A percentile compares a stretch with the other conserved stretches of the same genome.
Conservation (phyloP, 2,888 invertebrate species). For the Conus canariensis region DNA sequence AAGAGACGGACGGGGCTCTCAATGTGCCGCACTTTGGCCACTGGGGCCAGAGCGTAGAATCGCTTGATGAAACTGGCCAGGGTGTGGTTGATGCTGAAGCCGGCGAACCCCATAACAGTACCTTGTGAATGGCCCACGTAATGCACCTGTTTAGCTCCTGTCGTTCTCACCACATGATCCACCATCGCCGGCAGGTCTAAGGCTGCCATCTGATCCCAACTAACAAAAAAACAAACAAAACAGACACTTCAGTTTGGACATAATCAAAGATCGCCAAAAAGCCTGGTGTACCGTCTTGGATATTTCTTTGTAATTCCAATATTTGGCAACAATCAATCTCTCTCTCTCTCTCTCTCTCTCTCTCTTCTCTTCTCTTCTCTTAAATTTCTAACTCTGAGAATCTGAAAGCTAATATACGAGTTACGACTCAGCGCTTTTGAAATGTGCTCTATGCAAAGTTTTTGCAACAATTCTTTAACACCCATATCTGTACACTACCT, state of each 20-base stretch:
- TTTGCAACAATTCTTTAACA: too few species aligned
- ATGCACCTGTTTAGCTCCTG: conserved; percentile 83
- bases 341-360: too few species aligned
- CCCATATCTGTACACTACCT: too few species aligned
- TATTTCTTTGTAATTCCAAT: too few species aligned
- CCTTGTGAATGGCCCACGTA: conserved; percentile 97
- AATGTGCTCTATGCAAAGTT: too few species aligned
- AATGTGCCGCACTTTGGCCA: conserved; percentile 67
- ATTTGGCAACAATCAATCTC: too few species aligned
- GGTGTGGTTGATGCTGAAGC: conserved; percentile 68
- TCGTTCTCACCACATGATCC: conserved; percentile 84
- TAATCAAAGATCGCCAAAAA: too few species aligned
- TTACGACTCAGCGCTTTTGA: too few species aligned
- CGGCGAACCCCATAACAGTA: conserved; percentile 77
- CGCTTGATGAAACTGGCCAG: conserved; percentile 73
- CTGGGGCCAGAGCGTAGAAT: conserved; percentile 79
- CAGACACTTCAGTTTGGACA: not conserved
- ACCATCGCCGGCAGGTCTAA: conserved; percentile 92
- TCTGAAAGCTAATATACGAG: too few species aligned
- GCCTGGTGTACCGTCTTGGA: too few species aligned
- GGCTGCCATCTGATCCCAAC: conserved; percentile 93
- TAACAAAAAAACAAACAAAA: not conserved
- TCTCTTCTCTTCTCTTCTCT: too few species aligned
- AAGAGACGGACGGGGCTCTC: conserved; percentile 64
- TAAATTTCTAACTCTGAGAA: too few species aligned